Percentiles rank a stretch among this genome's conserved stretches.
phyloP scores from a whole-genome alignment of 1,140 invertebrate species.

The Pachyrhynchus sulphureomaculatus region DNA sequence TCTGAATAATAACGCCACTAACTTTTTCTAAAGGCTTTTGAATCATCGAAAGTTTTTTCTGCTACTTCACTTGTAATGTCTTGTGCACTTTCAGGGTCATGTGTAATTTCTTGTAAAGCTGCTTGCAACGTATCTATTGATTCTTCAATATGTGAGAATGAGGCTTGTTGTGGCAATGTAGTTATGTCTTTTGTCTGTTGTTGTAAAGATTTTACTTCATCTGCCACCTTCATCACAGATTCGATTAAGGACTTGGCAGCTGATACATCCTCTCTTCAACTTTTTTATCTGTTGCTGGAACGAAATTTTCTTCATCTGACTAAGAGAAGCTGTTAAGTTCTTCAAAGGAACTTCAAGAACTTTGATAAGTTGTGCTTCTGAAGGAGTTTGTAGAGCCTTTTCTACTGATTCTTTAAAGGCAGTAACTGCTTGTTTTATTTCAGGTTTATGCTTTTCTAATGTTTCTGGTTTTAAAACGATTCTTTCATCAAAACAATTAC shows the following conservation, averaged over 20 bases:
- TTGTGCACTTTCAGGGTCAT: too few relatives aligned
- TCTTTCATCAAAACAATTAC: neutral
- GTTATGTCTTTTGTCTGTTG: neutral
- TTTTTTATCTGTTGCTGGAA: neutral
- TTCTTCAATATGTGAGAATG: neutral
- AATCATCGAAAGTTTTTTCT: too few relatives aligned
- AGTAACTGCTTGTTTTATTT: slow-evolving; percentile 7
- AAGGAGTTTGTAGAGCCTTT: neutral
- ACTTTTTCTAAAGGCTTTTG: too few relatives aligned
- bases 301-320: neutral
- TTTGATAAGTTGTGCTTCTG: neutral
- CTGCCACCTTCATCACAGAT: neutral
- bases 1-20: too few relatives aligned
- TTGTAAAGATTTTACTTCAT: neutral
- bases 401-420: slow-evolving; percentile 1
- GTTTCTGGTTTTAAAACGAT: neutral
- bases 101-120: slow-evolving; percentile 1
- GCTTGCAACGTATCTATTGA: slow-evolving; percentile 1
- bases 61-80: too few relatives aligned
- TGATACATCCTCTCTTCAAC: neutral
- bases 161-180: slow-evolving; percentile 1
- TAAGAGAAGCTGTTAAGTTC: slow-evolving; percentile 1
- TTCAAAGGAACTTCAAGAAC: slow-evolving; percentile 1
- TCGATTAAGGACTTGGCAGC: neutral
- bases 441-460: neutral